A percentile compares a stretch with the other conserved stretches of the same genome.
phyloP scores from a whole-genome alignment of 2,888 invertebrate species.

The Schrankia costaestrigalis region DNA sequence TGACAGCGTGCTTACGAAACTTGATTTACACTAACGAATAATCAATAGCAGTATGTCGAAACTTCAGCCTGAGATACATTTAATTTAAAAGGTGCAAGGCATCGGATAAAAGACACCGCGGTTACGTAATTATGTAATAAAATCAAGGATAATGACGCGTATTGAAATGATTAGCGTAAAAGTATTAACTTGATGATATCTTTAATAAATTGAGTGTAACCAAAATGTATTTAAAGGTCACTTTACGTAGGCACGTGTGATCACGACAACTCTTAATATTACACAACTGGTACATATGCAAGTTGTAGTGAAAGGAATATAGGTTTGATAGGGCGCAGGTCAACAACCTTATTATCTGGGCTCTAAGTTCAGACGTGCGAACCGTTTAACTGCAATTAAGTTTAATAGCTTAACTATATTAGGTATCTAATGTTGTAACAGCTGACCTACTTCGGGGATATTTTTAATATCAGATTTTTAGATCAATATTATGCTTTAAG shows the following conservation, averaged over 20 bases:
- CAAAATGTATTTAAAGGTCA: conserved; percentile 47
- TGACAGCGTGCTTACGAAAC: conserved; percentile 4
- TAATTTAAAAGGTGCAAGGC: conserved; percentile 16
- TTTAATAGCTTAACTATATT: no score
- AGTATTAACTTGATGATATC: conserved; percentile 14
- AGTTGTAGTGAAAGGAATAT: conserved; percentile 54
- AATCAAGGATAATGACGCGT: conserved; percentile 27
- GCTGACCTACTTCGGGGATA: no score
- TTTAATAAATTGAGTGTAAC: conserved; percentile 15
- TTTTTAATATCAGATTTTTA: no score
- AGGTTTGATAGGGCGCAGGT: conserved; percentile 39
- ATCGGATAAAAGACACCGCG: conserved; percentile 14
- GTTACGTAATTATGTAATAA: conserved; percentile 20
- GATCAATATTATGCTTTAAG: not conserved
- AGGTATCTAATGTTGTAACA: no score
- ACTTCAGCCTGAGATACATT: conserved; percentile 13
- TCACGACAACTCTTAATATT: conserved; percentile 42
- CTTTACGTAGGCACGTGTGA: conserved; percentile 32
- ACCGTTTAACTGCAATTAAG: conserved; percentile 17
- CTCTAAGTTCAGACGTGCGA: conserved; percentile 28
- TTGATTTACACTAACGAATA: conserved; percentile 10
- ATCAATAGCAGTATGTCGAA: conserved; percentile 14
- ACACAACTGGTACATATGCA: conserved; percentile 46
- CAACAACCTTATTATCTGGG: conserved; percentile 46
- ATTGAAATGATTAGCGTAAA: conserved; percentile 17